A percentile compares a stretch with the other conserved stretches of the same genome.
These are phyloP conservation scores for Dermochelys coriacea DNA, from an alignment of 2,797 vertebrate genomes.

Conservation along the genomic window DNA sequence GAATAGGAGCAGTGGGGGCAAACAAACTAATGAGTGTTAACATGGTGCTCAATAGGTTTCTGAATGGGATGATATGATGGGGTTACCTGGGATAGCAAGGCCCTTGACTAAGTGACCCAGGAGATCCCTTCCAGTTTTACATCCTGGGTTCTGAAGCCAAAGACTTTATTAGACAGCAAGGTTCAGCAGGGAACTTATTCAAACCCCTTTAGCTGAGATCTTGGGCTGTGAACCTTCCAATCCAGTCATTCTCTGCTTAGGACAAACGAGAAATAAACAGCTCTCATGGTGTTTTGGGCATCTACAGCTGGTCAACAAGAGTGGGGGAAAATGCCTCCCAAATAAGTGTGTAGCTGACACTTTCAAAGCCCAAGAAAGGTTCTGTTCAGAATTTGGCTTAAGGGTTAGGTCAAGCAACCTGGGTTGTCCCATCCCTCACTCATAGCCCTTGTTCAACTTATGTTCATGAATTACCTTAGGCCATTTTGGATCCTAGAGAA, in stretches of 20 bases:
- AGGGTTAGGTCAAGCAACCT: background rate
- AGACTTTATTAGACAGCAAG: conserved; percentile 54
- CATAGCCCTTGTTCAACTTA: conserved; percentile 8
- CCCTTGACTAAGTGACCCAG: background rate
- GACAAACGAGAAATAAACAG: conserved; percentile 45
- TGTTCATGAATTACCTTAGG: conserved; percentile 34
- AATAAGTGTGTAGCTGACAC: conserved; percentile 53
- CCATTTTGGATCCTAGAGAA: conserved; percentile 27
- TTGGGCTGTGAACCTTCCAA: conserved; percentile 53
- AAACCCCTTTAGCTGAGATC: conserved; percentile 32
- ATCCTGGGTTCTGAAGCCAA: background rate
- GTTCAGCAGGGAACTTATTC: conserved; percentile 46
- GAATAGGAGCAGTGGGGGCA: no score
- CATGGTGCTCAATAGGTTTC: no score
- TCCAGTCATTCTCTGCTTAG: conserved; percentile 43
- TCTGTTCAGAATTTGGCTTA: conserved; percentile 46
- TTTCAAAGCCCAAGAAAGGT: conserved; percentile 59
- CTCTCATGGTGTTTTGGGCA: conserved; percentile 16
- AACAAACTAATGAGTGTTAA: no score
- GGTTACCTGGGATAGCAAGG: background rate
- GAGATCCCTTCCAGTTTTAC: background rate
- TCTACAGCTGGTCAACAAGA: conserved; percentile 55
- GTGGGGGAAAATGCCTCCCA: conserved; percentile 50
- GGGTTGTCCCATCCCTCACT: background rate
- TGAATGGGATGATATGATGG: no score